These are phyloP conservation scores for Oligia fasciuncula DNA, from an alignment of 2,888 invertebrate genomes.

Conservation along the genomic window DNA sequence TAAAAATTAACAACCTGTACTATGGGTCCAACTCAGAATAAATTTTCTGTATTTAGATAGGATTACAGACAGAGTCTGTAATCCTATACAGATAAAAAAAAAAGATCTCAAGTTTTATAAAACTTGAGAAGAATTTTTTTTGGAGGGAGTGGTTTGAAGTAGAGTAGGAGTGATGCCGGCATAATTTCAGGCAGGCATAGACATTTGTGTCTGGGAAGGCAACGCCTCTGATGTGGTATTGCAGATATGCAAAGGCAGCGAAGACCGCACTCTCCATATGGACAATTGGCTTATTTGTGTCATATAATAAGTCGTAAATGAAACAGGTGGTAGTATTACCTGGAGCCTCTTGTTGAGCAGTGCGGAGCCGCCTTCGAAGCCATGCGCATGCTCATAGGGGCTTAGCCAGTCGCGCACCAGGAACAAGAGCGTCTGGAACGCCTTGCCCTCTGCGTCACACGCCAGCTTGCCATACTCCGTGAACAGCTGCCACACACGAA, in stretches of 20 bases:
- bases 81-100: too few species aligned
- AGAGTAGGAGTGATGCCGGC: neutral
- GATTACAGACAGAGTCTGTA: too few species aligned
- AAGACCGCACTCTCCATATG: neutral
- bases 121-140: too few species aligned
- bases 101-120: too few species aligned
- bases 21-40: neutral
- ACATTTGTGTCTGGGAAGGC: neutral
- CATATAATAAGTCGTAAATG: neutral
- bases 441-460: conserved; percentile 92
- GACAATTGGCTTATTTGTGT: neutral
- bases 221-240: neutral
- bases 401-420: conserved; percentile 98
- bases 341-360: conserved; percentile 95
- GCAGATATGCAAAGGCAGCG: too few species aligned
- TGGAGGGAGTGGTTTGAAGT: neutral
- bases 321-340: conserved; percentile 78
- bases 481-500: conserved; percentile 91
- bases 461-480: conserved; percentile 99
- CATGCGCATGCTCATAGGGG: conserved; percentile 97
- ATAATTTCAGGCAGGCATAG: neutral
- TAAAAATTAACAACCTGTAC: neutral
- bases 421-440: conserved; percentile 96
- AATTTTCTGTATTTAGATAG: neutral
- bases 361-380: conserved; percentile 95